Percentiles rank a stretch among this genome's conserved stretches.
Evolutionary conservation across 37 sponge, comb jelly and placozoan genomes (phyloP).

Genomic region (Chondrosia reniformis): DNA sequence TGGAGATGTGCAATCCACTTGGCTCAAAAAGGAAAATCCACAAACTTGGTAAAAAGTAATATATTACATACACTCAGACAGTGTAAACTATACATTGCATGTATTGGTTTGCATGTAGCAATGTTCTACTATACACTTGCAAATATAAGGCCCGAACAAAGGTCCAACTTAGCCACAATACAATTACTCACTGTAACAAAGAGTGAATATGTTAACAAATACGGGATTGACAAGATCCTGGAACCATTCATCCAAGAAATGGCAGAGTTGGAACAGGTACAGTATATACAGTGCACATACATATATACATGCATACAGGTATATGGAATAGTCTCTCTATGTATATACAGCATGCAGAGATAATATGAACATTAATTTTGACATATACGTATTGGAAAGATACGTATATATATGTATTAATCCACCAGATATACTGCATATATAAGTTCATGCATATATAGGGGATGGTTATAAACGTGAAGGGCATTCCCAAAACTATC

Average conservation of each 20-base stretch:
- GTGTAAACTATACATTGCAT: too few species aligned
- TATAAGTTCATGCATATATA: background rate
- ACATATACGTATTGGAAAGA: too few species aligned
- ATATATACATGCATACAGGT: too few species aligned
- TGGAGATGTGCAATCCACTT: conserved; percentile 59
- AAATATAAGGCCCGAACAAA: conserved; percentile 27
- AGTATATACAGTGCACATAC: too few species aligned
- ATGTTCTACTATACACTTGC: conserved; percentile 47
- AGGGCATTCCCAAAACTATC: background rate
- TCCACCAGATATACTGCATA: too few species aligned
- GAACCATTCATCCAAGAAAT: conserved; percentile 43
- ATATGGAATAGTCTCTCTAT: too few species aligned
- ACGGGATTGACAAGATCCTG: conserved; percentile 33
- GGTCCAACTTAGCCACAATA: conserved; percentile 29
- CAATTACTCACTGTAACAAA: conserved; percentile 31
- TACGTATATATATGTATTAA: too few species aligned
- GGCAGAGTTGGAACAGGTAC: conserved; percentile 33
- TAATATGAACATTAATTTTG: too few species aligned
- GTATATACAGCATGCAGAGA: too few species aligned
- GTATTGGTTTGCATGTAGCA: too few species aligned
- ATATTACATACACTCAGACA: too few species aligned
- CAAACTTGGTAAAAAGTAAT: conserved; percentile 57
- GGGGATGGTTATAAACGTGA: background rate
- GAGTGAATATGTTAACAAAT: conserved; percentile 5
- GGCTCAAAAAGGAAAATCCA: conserved; percentile 48